These are phyloP conservation scores for Harpegnathos saltator DNA, from an alignment of 1,140 invertebrate genomes.

Conservation along the genomic window DNA sequence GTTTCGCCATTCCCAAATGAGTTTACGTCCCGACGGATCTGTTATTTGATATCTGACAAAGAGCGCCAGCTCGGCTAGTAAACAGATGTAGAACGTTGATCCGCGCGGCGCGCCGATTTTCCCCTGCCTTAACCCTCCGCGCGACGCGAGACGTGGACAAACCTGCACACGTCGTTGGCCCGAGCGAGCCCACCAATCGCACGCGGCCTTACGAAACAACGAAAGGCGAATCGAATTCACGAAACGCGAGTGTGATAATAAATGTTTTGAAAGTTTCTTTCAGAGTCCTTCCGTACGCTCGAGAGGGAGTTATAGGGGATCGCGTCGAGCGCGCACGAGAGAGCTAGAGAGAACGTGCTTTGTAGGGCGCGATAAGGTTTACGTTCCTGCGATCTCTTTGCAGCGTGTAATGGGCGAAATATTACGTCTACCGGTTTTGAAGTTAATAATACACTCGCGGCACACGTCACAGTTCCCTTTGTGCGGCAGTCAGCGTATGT, in stretches of 20 bases:
- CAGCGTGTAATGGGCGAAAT: conserved; percentile 53
- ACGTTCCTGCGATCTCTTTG: conserved; percentile 46
- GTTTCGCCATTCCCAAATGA: conserved; percentile 46
- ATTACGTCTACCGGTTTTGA: conserved; percentile 52
- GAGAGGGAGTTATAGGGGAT: conserved; percentile 27
- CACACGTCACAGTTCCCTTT: conserved; percentile 54
- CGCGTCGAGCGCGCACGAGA: neutral
- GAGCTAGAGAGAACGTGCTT: conserved; percentile 14
- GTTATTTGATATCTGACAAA: conserved; percentile 21
- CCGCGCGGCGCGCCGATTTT: too few species aligned
- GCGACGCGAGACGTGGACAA: neutral
- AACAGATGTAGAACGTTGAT: conserved; percentile 14
- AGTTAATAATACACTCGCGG: conserved; percentile 51
- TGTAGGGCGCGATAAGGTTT: conserved; percentile 41
- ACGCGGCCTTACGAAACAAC: conserved; percentile 6
- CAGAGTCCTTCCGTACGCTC: conserved; percentile 27
- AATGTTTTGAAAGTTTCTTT: conserved; percentile 56
- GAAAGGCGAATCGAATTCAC: conserved; percentile 15
- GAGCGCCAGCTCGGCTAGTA: conserved; percentile 22
- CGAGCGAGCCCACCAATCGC: neutral
- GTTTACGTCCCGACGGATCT: conserved; percentile 30
- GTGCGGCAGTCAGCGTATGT: neutral
- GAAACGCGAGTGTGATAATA: conserved; percentile 30
- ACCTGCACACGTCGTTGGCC: neutral
- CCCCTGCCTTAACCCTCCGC: neutral